Evolutionary conservation across 2,888 invertebrate genomes (phyloP).

Genomic region (Idaea dimidiata): DNA sequence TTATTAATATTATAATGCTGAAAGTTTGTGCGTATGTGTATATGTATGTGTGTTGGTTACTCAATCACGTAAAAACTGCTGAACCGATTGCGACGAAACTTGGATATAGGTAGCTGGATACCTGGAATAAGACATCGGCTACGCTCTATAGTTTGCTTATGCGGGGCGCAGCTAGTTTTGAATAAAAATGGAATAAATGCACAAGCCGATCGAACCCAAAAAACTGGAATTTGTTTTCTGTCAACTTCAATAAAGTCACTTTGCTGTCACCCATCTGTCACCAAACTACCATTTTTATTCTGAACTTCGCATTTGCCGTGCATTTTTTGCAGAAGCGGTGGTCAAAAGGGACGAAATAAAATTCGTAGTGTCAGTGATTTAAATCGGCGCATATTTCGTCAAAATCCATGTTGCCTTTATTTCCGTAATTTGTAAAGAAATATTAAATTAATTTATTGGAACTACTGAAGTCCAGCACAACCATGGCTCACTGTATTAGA

Average conservation of each 20-base stretch:
- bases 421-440: slow-evolving; percentile 43
- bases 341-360: slow-evolving; percentile 33
- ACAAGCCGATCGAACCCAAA: too few species aligned
- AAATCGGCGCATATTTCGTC: slow-evolving; percentile 37
- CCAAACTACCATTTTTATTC: slow-evolving; percentile 29
- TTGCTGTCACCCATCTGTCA: slow-evolving; percentile 21
- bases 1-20: too few species aligned
- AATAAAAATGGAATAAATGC: neutral
- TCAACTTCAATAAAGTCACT: neutral
- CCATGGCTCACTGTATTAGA: slow-evolving; percentile 89
- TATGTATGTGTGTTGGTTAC: too few species aligned
- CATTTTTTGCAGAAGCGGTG: slow-evolving; percentile 42
- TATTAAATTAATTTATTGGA: slow-evolving; percentile 41
- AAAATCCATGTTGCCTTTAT: slow-evolving; percentile 68
- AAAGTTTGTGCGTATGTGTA: too few species aligned
- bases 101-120: too few species aligned
- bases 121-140: too few species aligned
- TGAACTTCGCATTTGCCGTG: slow-evolving; percentile 7
- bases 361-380: slow-evolving; percentile 39
- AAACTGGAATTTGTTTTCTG: neutral
- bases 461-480: slow-evolving; percentile 66
- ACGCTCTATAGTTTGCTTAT: too few species aligned
- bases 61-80: too few species aligned
- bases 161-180: too few species aligned
- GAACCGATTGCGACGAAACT: too few species aligned